A percentile compares a stretch with the other conserved stretches of the same genome.
phyloP scores from a whole-genome alignment of 2,797 vertebrate genomes.

The Phrynocephalus forsythii region DNA sequence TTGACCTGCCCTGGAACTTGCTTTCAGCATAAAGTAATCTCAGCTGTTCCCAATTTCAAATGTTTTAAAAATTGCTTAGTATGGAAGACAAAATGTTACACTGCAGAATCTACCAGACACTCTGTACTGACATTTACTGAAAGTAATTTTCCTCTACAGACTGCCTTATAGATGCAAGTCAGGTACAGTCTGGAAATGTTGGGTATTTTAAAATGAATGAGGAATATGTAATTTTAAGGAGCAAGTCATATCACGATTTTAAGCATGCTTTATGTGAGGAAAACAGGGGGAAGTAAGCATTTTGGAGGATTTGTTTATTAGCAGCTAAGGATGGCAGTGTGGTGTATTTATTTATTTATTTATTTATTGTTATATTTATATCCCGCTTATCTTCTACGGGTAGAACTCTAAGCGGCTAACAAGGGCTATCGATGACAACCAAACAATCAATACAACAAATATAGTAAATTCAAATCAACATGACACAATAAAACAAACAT shows the following conservation, averaged over 20 bases:
- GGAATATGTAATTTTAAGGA: constrained; percentile 57
- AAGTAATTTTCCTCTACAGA: constrained; percentile 59
- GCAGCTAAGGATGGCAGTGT: constrained; percentile 21
- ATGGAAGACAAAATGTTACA: constrained; percentile 20
- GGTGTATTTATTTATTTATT: no score
- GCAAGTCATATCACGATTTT: constrained; percentile 60
- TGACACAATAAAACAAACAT: no score
- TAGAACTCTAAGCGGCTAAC: no score
- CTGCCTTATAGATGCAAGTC: constrained; percentile 55
- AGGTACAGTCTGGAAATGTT: constrained; percentile 60
- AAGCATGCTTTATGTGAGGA: constrained; percentile 63
- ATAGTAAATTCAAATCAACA: no score
- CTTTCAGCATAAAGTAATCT: constrained; percentile 22
- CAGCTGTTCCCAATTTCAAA: constrained; percentile 33
- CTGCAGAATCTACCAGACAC: constrained; percentile 10
- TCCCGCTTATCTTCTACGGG: no score
- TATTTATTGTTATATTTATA: no score
- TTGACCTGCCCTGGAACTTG: constrained; percentile 29
- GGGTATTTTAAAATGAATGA: constrained; percentile 73
- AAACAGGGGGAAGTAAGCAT: constrained; percentile 41
- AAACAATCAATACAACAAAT: no score
- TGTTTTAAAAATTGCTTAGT: constrained; percentile 46
- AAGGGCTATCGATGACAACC: no score
- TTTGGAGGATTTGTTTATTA: constrained; percentile 60
- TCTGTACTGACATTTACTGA: constrained; percentile 46